These are phyloP conservation scores for Panurus biarmicus DNA, from an alignment of 2,113 vertebrate species.

Conservation along the genomic window DNA sequence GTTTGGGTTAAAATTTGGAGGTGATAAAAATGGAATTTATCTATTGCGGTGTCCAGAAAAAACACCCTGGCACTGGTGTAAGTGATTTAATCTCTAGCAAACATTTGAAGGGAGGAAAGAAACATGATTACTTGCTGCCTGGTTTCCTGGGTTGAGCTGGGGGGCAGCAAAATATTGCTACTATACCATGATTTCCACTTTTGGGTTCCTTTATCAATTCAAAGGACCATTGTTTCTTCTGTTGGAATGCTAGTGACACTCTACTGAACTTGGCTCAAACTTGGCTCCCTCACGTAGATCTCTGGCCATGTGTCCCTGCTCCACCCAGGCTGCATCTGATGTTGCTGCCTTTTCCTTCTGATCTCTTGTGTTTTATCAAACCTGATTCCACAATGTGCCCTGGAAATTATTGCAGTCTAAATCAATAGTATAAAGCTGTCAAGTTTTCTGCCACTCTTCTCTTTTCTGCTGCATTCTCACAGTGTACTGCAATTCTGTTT, in stretches of 20 bases:
- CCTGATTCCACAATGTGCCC: neutral
- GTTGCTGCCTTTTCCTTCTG: neutral
- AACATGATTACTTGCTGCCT: neutral
- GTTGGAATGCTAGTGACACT: neutral
- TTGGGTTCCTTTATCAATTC: neutral
- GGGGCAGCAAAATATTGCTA: neutral
- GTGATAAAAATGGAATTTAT: neutral
- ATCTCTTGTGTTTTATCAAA: neutral
- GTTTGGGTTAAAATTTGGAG: neutral
- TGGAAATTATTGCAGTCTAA: neutral
- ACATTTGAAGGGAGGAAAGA: neutral
- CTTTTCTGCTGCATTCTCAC: neutral
- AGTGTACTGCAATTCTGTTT: neutral
- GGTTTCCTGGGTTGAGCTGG: neutral
- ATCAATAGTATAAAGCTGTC: neutral
- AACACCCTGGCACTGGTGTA: neutral
- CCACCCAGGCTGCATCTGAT: rapidly evolving
- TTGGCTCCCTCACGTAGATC: neutral
- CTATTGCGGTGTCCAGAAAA: neutral
- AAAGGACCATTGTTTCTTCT: neutral
- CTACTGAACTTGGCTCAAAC: neutral
- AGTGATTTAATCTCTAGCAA: neutral
- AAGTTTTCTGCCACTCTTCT: neutral
- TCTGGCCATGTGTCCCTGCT: neutral
- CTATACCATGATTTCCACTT: neutral